Conservation (phyloP, 2,888 invertebrate species). For the Fabriciana adippe region DNA sequence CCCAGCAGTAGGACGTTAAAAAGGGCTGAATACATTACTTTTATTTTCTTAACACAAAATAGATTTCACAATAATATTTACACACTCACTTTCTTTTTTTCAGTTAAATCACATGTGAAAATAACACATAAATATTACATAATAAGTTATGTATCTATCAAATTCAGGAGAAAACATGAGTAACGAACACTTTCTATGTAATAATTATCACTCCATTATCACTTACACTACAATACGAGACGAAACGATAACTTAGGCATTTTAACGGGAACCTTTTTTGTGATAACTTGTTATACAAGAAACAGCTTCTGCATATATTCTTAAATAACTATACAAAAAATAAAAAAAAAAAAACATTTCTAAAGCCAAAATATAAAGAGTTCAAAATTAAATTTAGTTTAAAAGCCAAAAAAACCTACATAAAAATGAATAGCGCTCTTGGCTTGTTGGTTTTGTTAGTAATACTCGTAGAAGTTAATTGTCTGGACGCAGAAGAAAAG, state of each 20-base stretch:
- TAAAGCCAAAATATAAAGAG: not conserved
- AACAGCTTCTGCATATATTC: not conserved
- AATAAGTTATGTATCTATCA: too few relatives aligned
- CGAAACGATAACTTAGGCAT: not conserved
- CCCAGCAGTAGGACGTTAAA: too few relatives aligned
- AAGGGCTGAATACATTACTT: too few relatives aligned
- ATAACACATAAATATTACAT: too few relatives aligned
- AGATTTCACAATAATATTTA: too few relatives aligned
- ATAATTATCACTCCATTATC: constrained; percentile 9
- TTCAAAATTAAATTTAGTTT: not conserved
- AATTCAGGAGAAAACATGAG: constrained; percentile 4
- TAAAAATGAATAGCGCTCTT: constrained; percentile 39
- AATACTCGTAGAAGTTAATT: constrained; percentile 40
- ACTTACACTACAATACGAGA: not conserved
- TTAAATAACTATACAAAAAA: not conserved
- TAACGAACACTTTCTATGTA: not conserved
- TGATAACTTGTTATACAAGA: not conserved
- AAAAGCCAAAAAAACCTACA: constrained; percentile 9
- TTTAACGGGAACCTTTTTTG: constrained; percentile 1
- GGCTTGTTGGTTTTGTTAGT: constrained; percentile 35
- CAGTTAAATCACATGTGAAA: too few relatives aligned
- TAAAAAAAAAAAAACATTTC: not conserved
- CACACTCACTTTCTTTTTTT: too few relatives aligned
- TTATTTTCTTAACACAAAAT: too few relatives aligned
- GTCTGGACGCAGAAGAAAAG: constrained; percentile 44